Base-by-base conservation (phyloP, 1,140 invertebrate genomes). In the Anastrepha ludens region DNA sequence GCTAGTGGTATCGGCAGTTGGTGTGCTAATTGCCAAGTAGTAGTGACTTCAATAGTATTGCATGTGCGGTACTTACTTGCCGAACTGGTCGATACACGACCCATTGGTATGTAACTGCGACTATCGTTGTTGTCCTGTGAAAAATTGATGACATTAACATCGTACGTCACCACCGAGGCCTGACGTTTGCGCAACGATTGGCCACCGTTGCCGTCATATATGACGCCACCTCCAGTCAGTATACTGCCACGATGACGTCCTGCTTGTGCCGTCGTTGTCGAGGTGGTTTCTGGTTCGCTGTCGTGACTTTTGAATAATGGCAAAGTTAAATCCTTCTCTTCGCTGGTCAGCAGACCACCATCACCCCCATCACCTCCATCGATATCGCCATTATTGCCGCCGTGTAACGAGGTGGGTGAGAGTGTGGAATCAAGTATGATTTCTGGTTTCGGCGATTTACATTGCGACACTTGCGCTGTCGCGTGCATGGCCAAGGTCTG, bases 111-210 rank as follows among this genome's bases (percentile, higher is more conserved):
- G 87, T 90, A 94, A 90, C 90, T 94, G 87, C 89, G 93, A 91
- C 91, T 91, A 87, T 91, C 92, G 86, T 91, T 90, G 70, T 91
- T 90, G 55, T 93, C 92, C 88, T 93, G 91, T 86, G 92, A 90
- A 87, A 93, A 93, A 88, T 93, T 93, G 65, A 93, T 93, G 89
- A 93, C 93, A 89, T 93, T 93, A 9, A 93, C 93, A 85, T 93
- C 92, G 88, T 93, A 93, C 86, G 93, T 93, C 67, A 93, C 93
- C 87, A 93, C 91, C 7, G 93, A 93, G 8, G 92, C 92, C 78
- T 93, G 91, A 81, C 93, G 90, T 88, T 92, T 93, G 44, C 92
- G 91, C 60, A 91, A 88, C 7, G 89, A 90, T 87, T 92, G 92
- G 60, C 90, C 90, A 70, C 90, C 90, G 78, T 93, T 92, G 87